Evolutionary conservation across 2,888 invertebrate species (phyloP), one percentile per base, ranked within the genome.

Genomic region (Pinctada fucata): DNA sequence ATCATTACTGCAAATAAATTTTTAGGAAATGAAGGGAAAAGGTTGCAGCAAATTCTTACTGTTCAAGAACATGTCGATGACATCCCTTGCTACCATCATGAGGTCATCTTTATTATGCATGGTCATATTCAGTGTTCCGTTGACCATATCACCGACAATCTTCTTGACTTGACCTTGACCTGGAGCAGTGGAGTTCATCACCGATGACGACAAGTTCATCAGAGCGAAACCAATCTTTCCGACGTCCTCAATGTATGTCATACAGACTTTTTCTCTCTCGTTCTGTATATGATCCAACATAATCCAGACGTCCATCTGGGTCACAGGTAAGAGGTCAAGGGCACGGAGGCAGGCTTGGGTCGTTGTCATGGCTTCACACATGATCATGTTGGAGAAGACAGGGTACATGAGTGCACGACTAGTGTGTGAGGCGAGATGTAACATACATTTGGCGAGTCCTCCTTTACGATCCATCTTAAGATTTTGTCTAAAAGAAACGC

Each of bases 361-460:
- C 31, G 58, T 50, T 13, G 68, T 3, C 4, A 78, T 51, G 13
- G 69, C n/a, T 51, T 78, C 78, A 69, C 78, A 78, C 48, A 68
- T 67, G 3, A 78, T 4, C 0, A 47, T 16, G 1, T 73, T 8
- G 31, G 69, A 73, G 63, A 52, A 67, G 67, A 16, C 64, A 2
- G 78, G 78, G 69, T 73, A 78, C 63, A 73, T 52, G 13, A 69
- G n/a, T 3, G 78, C 73, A 45, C 73, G 45, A 0, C 50, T 63
- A 8, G 67, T n/a, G 13, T 47, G 47, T 3, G 78, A 52, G 3
- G n/a, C 67, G 48, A 68, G 67, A 51, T 78, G 68, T 10, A 73
- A 45, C 10, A 63, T 49, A 73, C 78, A 78, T 49, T n/a, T 73
- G 2, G 69, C 50, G 5, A 74, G 52, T 58, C 48, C 73, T 2